Evolutionary conservation across 1,140 invertebrate species (phyloP), one percentile per base, ranked within the genome.

Genomic region (Eupristina koningsbergeri): DNA sequence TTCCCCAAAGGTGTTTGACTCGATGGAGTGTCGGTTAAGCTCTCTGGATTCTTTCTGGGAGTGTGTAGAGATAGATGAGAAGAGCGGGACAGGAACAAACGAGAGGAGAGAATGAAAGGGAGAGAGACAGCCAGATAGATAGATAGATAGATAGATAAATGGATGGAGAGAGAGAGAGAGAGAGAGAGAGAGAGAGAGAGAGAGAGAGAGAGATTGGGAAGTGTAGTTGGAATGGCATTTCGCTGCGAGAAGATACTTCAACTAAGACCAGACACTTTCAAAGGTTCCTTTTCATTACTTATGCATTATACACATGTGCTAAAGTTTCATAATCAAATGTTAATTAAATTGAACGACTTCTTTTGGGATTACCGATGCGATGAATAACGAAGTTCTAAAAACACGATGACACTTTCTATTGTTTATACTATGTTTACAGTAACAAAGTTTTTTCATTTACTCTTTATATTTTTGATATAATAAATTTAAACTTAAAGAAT

Each of bases 11-110:
- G 75, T 84, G 81, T 81, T 82, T 78, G 41, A 83, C 74, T 83
- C 76, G 53, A 78, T 63, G 76, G 76, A 79, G 69, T 84, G 83
- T 80, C 76, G 63, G 39, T 71, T 63, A 83, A 87, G 83, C 79
- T 77, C 71, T 84, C 85, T 29, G 80, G 41, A 45, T 0, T 69
- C 45, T 80, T 34, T 71, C 39, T 61, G 78, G 61, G 39, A 79
- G 47, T 17, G 47, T 9, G 47, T 17, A 50, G 13, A 39, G 19
- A 61, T 11, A 19, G 78, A 0, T 6, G n/a, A 61, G 19, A 50
- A 36, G 74, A 36, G n/a, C 13, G 3, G n/a, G 41, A 45, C 41
- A 45, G 11, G 41, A 11, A 45, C 41, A 45, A 45, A 45, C 11
- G 41, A 45, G 41, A 45, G n/a, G 39, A 15, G 50, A 36, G 74